Evolutionary conservation across 1,140 invertebrate species (phyloP), one percentile per base, ranked within the genome.

Genomic region (Dufourea novaeangliae): DNA sequence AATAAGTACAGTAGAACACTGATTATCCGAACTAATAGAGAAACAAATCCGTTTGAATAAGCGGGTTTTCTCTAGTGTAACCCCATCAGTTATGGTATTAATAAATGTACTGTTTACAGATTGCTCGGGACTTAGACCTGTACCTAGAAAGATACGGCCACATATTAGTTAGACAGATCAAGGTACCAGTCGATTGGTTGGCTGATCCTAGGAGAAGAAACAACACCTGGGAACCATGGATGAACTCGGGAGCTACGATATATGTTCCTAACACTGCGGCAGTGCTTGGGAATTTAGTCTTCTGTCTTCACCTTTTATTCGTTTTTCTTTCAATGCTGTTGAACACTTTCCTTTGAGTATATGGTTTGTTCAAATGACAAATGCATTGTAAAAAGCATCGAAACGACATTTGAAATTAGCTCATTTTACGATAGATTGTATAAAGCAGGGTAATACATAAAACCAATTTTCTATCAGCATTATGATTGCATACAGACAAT

Each of bases 211-310:
- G 84, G 22, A 85, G 88, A 39, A 92, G 84, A 56, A 93, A 94
- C 79, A 86, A 91, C 62, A 93, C 93, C 0, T 94, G 93, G 93
- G 89, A 89, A 27, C 89, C 90, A 0, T 94, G 93, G 93, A 62
- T 91, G 6, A 76, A 72, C 1, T 54, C 85, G 2, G 81, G 76
- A n/a, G 56, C 69, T 1, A 67, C 76, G 41, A 27, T 78, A 0
- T 88, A 89, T 27, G 71, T 80, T 1, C 87, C 82, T 10, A 91
- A 88, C 56, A 76, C 84, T 0, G 88, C 87, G 0, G 64, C 84
- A 0, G 63, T 86, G 7, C 17, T 89, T 4, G 81, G 73, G n/a
- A 87, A 77, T 4, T 70, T 90, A 5, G 86, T 80, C 0, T 81
- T 81, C 10, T 88, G 77, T 27, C 63, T 89, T 37, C 89, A 92